Evolutionary conservation across 2,888 invertebrate species (phyloP).

Genomic region (Ceraclea dissimilis): DNA sequence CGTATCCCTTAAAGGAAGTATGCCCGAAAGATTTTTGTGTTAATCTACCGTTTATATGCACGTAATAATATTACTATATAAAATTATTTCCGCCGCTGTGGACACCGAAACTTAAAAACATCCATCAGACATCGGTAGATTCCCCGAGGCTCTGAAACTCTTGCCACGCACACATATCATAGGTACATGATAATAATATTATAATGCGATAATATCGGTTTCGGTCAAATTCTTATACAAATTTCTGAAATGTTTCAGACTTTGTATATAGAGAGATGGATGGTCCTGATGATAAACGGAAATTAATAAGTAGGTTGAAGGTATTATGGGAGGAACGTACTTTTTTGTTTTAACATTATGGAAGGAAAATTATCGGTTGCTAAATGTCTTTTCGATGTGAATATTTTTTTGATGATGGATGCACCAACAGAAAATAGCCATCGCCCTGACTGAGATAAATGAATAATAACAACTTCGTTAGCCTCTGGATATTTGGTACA

Average conservation of each 20-base stretch:
- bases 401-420: not conserved
- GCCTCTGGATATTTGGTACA: not conserved
- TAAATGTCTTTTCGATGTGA: not conserved
- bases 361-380: not conserved
- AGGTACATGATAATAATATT: not conserved
- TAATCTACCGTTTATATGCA: slow-evolving; percentile 2
- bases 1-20: not conserved
- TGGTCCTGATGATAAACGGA: not conserved
- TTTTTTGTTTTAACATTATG: not conserved
- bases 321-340: not conserved
- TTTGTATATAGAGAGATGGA: not conserved
- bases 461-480: slow-evolving; percentile 4
- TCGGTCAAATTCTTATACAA: not conserved
- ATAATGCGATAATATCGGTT: slow-evolving; percentile 18
- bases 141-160: not conserved
- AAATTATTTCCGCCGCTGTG: not conserved
- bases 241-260: not conserved
- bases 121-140: not conserved
- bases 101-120: not conserved
- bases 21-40: not conserved
- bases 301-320: not conserved
- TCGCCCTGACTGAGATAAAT: not conserved
- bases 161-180: not conserved
- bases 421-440: not conserved
- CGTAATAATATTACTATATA: not conserved